Evolutionary conservation across 2,797 vertebrate genomes (phyloP), one percentile per base, ranked within the genome.

Genomic region (Micromesistius poutassou): DNA sequence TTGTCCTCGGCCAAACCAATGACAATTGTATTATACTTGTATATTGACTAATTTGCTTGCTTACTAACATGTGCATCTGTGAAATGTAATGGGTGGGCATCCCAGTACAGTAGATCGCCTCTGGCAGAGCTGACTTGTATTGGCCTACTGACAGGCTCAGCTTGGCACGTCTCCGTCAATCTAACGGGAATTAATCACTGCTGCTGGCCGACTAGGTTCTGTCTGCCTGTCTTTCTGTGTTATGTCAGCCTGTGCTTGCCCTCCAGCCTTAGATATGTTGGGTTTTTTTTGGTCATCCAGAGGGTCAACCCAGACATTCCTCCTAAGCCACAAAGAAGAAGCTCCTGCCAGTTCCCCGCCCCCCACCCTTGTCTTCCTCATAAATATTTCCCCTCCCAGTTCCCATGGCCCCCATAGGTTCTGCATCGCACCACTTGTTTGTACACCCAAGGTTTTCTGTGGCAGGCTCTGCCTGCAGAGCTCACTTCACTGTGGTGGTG

Each of bases 331-430:
- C 82, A 83, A 83, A 84, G 86, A 89, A 87, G 86, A 87, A 81
- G 83, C 78, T 87, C 78, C 81, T 87, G 86, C 89, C 87, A 89
- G 87, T 76, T 71, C 13, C 30, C 25, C 25, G 42, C 81, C 81
- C 77, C 8, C 68, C 78, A 78, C n/a, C 19, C 55, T 79, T 6
- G 77, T 31, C 78, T 81, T 71, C 73, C 77, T 89, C 94, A 94
- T 93, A 93, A 94, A 94, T 94, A 94, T 87, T 85, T 79, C 68
- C 25, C 81, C 89, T 85, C 84, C 82, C 83, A 87, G 90, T 94
- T 95, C 94, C 93, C 94, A 94, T 93, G 93, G 90, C 85, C 90
- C 87, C 87, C 86, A 86, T 84, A 78, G 82, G 86, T 82, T 85
- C 77, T 50, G 83, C 66, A 74, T 28, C 71, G 22, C 28, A 78